Base-by-base conservation (phyloP, 2,888 invertebrate species). In the Blera fallax region DNA sequence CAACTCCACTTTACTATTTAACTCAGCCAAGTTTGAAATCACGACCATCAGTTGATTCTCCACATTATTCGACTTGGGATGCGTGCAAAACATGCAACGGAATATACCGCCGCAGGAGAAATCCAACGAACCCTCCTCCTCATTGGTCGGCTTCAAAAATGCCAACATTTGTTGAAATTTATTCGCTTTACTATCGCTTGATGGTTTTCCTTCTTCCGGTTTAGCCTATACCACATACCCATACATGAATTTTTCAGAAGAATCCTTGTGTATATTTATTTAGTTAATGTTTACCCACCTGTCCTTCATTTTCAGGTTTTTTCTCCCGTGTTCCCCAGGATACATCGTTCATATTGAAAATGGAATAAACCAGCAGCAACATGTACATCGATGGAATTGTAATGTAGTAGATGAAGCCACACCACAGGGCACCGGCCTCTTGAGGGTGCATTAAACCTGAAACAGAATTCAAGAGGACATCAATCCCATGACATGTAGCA, bases 371-470 rank as follows among this genome's bases (percentile, higher is more conserved):
- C 87, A 98, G 96, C 69, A 98, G 93, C 90, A 98, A 93, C 94
- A 98, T 95, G 91, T 98, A 98, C 96, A 98, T 98, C 87, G 97
- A 97, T 0, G 98, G 98, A 67, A 98, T 97, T 5, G 98, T 97
- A 56, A 98, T 95, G 90, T 96, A 96, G 91, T 98, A 98, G 45
- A 98, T 94, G 79, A 94, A 90, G 14, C 96, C 94, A 88, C 95
- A 96, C 40, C 95, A 91, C n/a, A 98, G 91, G 87, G 97, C 97
- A 52, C 93, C 91, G 67, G 95, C 93, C 92, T 97, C 97, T 90
- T 94, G 94, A 0, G 98, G 98, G 92, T 98, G 98, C 50, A 98
- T 90, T 0, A 95, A 89, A 0, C 94, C 95, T 60, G 93, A 21
- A 58, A 18, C 5, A 37, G n/a, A 32, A 3, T 34, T 32, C 24